Conservation (phyloP, 2,113 vertebrate species). For the Eptesicus fuscus region DNA sequence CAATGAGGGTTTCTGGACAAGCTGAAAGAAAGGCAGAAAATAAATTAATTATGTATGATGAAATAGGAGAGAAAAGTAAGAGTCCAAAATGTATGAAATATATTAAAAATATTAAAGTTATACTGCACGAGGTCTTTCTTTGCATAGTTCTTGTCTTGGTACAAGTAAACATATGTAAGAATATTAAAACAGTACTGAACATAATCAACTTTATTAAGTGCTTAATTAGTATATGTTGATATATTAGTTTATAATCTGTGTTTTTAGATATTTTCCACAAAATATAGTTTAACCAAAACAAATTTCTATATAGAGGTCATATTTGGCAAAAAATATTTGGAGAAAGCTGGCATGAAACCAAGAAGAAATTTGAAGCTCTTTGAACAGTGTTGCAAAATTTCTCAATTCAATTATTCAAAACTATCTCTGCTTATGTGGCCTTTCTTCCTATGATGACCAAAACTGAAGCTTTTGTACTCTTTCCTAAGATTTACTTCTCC, state of each 20-base stretch:
- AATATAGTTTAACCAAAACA: neutral
- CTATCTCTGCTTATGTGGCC: neutral
- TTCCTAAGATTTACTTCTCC: neutral
- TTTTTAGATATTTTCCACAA: neutral
- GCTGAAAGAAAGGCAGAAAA: neutral
- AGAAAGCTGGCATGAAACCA: neutral
- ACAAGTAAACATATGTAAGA: neutral
- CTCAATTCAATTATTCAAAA: neutral
- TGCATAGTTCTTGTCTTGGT: neutral
- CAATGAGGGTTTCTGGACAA: neutral
- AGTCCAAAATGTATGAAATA: conserved; percentile 9
- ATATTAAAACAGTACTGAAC: neutral
- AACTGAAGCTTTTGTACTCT: neutral
- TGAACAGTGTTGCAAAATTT: neutral
- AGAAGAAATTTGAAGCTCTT: neutral
- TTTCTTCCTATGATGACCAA: neutral
- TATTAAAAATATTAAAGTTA: conserved; percentile 21
- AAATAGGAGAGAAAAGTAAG: conserved; percentile 9
- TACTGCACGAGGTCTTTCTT: neutral
- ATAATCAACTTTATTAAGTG: neutral
- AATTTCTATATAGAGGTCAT: neutral
- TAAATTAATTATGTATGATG: conserved; percentile 15
- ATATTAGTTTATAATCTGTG: neutral
- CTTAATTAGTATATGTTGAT: neutral
- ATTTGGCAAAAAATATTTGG: neutral